A percentile compares a stretch with the other conserved stretches of the same genome.
phyloP scores from a whole-genome alignment of 2,888 invertebrate species.

The Thysanoteuthis rhombus region DNA sequence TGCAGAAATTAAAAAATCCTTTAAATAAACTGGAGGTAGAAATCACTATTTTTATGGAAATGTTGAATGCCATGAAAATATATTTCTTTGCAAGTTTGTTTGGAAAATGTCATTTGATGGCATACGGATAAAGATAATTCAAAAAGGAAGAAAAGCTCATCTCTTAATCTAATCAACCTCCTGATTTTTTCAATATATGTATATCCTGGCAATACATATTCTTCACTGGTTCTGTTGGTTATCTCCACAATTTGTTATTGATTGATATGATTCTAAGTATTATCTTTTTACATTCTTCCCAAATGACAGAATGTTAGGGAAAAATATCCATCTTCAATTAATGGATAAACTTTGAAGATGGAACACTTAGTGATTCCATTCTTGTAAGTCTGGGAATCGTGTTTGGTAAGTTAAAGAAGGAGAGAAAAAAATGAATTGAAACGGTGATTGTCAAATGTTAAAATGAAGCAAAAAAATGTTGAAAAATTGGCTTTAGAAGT shows the following conservation, averaged over 20 bases:
- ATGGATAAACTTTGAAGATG: not conserved
- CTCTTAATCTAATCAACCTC: not conserved
- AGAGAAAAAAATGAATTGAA: not conserved
- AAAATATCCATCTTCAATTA: not conserved
- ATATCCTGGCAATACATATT: conserved; percentile 12
- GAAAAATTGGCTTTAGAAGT: not conserved
- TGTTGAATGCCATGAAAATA: not conserved
- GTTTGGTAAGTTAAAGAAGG: not conserved
- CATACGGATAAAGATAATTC: not conserved
- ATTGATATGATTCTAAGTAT: not conserved
- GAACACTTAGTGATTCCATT: not conserved
- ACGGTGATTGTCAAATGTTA: not conserved
- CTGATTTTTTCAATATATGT: not conserved
- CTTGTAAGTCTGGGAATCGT: not conserved
- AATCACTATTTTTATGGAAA: not conserved
- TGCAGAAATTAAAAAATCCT: not conserved
- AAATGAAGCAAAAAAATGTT: not conserved
- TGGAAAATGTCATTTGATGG: not conserved
- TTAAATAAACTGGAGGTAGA: not conserved
- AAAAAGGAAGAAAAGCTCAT: not conserved
- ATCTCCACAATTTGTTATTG: not conserved
- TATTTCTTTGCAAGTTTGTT: not conserved
- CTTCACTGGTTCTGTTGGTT: not conserved
- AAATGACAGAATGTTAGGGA: not conserved
- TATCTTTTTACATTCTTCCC: not conserved